Percentiles rank a stretch among this genome's conserved stretches.
Evolutionary conservation across 2,113 vertebrate species (phyloP).

Genomic region (Cynopterus brachyotis): DNA sequence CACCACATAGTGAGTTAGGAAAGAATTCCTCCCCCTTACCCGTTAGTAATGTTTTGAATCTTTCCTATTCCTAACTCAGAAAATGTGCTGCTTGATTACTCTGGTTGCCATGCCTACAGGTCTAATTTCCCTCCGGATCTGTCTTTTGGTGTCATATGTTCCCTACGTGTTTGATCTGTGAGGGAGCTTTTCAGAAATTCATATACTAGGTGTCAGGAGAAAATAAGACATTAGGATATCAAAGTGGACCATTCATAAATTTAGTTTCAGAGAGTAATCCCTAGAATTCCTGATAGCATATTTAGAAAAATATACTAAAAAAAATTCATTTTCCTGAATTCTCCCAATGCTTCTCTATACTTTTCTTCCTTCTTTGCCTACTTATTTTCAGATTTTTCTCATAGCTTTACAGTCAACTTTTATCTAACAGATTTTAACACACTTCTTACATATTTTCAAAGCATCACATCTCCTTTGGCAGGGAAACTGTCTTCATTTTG

Average conservation of each 20-base stretch:
- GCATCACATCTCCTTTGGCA: neutral
- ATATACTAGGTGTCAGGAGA: neutral
- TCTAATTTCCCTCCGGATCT: conserved; percentile 5
- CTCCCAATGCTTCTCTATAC: neutral
- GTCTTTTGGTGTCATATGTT: neutral
- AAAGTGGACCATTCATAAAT: neutral
- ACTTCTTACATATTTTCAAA: neutral
- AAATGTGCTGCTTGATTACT: neutral
- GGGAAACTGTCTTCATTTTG: neutral
- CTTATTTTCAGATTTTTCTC: neutral
- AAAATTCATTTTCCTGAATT: neutral
- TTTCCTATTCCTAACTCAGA: neutral
- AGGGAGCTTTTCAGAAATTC: conserved; percentile 48
- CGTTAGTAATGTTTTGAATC: neutral
- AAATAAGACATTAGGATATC: neutral
- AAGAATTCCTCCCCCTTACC: neutral
- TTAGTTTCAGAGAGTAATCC: neutral
- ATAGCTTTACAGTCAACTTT: neutral
- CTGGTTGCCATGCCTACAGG: conserved; percentile 46
- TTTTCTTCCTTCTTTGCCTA: neutral
- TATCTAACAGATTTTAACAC: neutral
- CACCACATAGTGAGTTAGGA: neutral
- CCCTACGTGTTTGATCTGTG: neutral
- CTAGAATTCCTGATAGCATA: neutral
- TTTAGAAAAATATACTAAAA: neutral